These are phyloP conservation scores for Congeria kusceri DNA, from an alignment of 2,888 invertebrate species.

Conservation along the genomic window DNA sequence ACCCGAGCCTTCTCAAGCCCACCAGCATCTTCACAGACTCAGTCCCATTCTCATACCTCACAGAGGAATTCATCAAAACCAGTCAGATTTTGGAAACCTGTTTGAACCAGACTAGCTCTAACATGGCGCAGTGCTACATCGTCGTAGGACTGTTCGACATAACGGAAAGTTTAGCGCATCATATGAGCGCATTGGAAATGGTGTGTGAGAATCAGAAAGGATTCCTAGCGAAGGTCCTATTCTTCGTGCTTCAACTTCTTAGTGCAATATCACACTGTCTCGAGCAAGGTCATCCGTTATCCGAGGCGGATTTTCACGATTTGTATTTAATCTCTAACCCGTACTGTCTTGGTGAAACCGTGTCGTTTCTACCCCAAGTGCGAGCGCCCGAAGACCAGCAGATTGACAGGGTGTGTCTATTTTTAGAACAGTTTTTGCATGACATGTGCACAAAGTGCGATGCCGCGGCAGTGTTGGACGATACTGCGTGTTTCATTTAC, in stretches of 20 bases:
- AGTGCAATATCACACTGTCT: constrained; percentile 81
- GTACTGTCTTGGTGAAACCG: constrained; percentile 71
- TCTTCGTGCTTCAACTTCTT: constrained; percentile 73
- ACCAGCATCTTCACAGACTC: constrained; percentile 78
- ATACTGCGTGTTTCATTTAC: constrained; percentile 61
- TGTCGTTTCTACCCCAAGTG: constrained; percentile 77
- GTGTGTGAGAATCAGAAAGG: constrained; percentile 68
- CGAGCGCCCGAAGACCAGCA: constrained; percentile 76
- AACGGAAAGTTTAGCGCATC: constrained; percentile 73
- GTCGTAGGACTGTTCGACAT: constrained; percentile 77
- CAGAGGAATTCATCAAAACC: constrained; percentile 79
- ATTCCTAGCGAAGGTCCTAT: constrained; percentile 71
- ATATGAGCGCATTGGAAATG: constrained; percentile 69
- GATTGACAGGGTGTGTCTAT: constrained; percentile 76
- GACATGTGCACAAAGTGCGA: constrained; percentile 68
- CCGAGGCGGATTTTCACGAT: constrained; percentile 77
- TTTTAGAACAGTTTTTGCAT: constrained; percentile 73
- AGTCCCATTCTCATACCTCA: constrained; percentile 78
- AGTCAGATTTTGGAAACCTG: constrained; percentile 77
- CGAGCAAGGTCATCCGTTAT: constrained; percentile 77
- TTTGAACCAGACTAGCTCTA: constrained; percentile 71
- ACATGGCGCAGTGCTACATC: constrained; percentile 75
- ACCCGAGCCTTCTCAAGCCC: constrained; percentile 76
- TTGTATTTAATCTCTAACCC: constrained; percentile 74
- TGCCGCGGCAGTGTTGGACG: constrained; percentile 53